These are phyloP conservation scores for Dolichopus griseipennis DNA, from an alignment of 2,888 invertebrate species.

Conservation along the genomic window DNA sequence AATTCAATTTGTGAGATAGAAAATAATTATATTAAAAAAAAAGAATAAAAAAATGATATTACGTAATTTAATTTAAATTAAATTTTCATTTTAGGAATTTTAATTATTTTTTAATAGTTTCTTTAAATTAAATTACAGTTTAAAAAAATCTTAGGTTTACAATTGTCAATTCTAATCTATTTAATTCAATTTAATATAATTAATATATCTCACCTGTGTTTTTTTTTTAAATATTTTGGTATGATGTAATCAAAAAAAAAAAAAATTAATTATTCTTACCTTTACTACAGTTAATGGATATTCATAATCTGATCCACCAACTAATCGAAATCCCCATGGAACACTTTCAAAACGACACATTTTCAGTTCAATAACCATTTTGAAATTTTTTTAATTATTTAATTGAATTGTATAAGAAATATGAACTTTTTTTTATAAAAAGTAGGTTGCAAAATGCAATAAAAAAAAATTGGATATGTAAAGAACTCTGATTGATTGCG, in stretches of 20 bases:
- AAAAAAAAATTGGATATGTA: too few species aligned
- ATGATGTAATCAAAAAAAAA: constrained; percentile 10
- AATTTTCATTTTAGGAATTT: background rate
- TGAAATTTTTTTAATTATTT: constrained; percentile 16
- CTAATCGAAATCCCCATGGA: constrained; percentile 70
- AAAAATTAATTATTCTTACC: constrained; percentile 46
- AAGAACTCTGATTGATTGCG: too few species aligned
- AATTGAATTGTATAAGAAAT: too few species aligned
- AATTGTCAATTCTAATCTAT: constrained; percentile 18
- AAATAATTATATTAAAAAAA: background rate
- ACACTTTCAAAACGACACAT: constrained; percentile 53
- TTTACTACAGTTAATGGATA: constrained; percentile 65
- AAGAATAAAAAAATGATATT: background rate
- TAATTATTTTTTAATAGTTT: background rate
- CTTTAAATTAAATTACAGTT: background rate
- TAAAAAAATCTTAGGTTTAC: background rate
- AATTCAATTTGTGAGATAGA: constrained; percentile 22
- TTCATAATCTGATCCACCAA: constrained; percentile 65
- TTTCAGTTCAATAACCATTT: constrained; percentile 62
- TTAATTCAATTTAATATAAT: constrained; percentile 8
- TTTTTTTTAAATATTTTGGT: background rate
- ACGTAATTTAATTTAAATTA: constrained; percentile 3
- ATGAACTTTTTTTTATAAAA: too few species aligned
- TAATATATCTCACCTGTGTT: background rate
- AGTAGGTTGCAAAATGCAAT: too few species aligned